These are phyloP conservation scores for Gobiocypris rarus DNA, from an alignment of 2,113 vertebrate species.

Conservation along the genomic window DNA sequence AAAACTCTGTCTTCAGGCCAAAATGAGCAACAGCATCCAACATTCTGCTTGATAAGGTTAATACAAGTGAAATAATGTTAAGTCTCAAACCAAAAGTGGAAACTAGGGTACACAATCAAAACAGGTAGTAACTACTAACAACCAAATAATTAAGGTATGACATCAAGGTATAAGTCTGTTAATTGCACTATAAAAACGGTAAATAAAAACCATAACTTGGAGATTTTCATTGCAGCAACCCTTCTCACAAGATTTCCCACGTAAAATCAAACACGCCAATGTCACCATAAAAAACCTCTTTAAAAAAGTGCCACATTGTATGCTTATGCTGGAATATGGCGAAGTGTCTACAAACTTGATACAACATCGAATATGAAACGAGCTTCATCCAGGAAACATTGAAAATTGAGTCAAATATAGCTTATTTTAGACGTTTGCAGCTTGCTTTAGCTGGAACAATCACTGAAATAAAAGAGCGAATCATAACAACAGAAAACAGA, in stretches of 20 bases:
- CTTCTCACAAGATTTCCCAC: background rate
- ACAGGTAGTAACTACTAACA: background rate
- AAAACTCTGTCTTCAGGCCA: background rate
- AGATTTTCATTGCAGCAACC: background rate
- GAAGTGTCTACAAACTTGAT: background rate
- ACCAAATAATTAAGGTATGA: background rate
- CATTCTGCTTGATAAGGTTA: too few species aligned
- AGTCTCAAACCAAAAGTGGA: background rate
- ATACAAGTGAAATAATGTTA: background rate
- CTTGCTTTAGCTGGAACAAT: slow-evolving; percentile 1
- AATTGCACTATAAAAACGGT: background rate
- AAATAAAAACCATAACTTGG: background rate
- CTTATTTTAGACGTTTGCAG: background rate
- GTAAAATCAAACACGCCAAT: background rate
- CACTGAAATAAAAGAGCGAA: background rate
- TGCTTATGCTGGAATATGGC: background rate
- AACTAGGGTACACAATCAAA: background rate
- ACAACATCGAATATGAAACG: background rate
- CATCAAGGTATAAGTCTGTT: background rate
- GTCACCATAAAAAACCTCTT: background rate
- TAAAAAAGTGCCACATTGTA: too few species aligned
- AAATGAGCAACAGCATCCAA: background rate
- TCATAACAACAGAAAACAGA: background rate
- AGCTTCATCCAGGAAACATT: background rate
- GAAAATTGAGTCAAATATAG: background rate